Conservation (phyloP, 2,888 invertebrate species). For the Cinara cedri region DNA sequence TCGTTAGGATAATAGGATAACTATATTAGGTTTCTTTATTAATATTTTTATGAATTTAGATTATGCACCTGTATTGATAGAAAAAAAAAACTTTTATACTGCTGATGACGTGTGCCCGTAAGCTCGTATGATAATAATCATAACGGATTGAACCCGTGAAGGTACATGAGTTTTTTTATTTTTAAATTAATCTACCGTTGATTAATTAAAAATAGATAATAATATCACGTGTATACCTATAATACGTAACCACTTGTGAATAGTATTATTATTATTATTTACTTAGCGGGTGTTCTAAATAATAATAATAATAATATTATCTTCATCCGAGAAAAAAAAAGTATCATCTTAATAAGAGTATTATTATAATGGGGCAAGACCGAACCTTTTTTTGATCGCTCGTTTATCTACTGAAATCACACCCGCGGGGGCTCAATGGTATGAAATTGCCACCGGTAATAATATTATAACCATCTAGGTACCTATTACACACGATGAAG, state of each 20-base stretch:
- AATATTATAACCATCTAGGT: too few species aligned
- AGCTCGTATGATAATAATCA: background rate
- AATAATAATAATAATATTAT: background rate
- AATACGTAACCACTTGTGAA: background rate
- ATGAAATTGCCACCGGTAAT: conserved; percentile 1
- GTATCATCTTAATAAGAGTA: background rate
- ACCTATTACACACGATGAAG: too few species aligned
- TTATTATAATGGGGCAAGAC: background rate
- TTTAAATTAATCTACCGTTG: background rate
- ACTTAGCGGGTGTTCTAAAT: conserved; percentile 25
- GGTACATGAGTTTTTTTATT: too few species aligned
- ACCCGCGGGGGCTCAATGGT: conserved; percentile 1
- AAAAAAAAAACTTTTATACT: too few species aligned
- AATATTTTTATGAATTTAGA: too few species aligned
- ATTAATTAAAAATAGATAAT: conserved; percentile 20
- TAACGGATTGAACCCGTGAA: background rate
- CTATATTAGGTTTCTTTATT: too few species aligned
- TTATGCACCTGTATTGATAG: too few species aligned
- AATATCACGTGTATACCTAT: background rate
- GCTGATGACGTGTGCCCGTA: background rate
- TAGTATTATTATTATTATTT: background rate
- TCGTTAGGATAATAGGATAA: too few species aligned
- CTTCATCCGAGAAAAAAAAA: background rate
- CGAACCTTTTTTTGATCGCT: conserved; percentile 7
- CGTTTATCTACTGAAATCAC: conserved; percentile 3